These are phyloP conservation scores for Otis tarda DNA, from an alignment of 2,113 vertebrate species.

Conservation along the genomic window DNA sequence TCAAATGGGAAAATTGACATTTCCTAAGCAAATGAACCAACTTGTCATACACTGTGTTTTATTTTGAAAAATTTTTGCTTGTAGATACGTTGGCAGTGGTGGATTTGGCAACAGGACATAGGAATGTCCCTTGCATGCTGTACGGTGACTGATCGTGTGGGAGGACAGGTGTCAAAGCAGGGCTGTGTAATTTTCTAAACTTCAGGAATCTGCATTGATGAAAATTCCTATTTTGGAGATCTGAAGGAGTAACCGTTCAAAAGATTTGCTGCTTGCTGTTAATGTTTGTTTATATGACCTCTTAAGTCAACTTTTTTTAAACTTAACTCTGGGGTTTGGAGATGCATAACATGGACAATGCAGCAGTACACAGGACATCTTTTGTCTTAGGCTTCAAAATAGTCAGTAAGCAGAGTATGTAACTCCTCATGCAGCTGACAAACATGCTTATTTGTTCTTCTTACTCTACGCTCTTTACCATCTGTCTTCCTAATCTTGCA, in stretches of 20 bases:
- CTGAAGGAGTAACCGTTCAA: background rate
- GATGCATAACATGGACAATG: background rate
- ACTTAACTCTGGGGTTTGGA: background rate
- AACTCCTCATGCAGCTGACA: background rate
- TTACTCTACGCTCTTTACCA: background rate
- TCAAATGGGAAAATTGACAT: conserved; percentile 36
- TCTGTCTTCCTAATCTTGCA: background rate
- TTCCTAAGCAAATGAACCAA: conserved; percentile 33
- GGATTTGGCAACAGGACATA: conserved; percentile 39
- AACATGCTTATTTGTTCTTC: background rate
- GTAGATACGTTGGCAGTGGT: background rate
- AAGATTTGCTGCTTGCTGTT: background rate
- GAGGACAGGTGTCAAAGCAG: conserved; percentile 42
- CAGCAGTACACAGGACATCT: background rate
- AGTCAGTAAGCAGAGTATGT: background rate
- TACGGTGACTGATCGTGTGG: background rate
- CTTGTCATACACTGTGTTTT: background rate
- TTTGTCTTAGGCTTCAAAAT: background rate
- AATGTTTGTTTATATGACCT: background rate
- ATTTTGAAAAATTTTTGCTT: conserved; percentile 1
- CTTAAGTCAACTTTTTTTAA: background rate
- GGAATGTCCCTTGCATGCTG: conserved; percentile 6
- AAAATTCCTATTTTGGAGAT: background rate
- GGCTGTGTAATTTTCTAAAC: background rate
- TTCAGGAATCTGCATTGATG: conserved; percentile 13